These are phyloP conservation scores for Bostrychus sinensis DNA, from an alignment of 2,113 vertebrate genomes.

Conservation along the genomic window DNA sequence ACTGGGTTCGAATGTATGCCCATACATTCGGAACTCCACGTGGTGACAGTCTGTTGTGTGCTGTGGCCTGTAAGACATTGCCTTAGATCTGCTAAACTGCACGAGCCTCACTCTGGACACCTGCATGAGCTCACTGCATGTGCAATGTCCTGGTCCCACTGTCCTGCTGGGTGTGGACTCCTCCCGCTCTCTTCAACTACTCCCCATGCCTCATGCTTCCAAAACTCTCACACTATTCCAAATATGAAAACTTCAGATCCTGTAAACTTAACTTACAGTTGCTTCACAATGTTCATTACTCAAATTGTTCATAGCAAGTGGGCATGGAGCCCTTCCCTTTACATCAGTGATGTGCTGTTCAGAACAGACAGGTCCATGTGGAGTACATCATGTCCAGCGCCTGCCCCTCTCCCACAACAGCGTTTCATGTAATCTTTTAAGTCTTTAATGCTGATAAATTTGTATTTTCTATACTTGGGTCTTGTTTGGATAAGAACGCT, in stretches of 20 bases:
- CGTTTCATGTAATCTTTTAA: constrained; percentile 19
- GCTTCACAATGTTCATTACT: not conserved
- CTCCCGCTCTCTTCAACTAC: too few species aligned
- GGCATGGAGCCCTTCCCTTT: constrained; percentile 8
- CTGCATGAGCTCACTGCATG: too few species aligned
- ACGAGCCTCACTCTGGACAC: too few species aligned
- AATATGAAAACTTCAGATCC: not conserved
- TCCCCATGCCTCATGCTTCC: not conserved
- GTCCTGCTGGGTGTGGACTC: not conserved
- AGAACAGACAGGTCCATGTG: too few species aligned
- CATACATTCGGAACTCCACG: constrained; percentile 67
- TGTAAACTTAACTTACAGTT: not conserved
- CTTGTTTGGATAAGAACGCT: constrained; percentile 37
- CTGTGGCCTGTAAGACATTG: not conserved
- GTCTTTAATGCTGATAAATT: constrained; percentile 5
- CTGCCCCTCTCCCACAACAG: constrained; percentile 18
- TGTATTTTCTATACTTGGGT: constrained; percentile 21
- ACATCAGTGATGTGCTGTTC: not conserved
- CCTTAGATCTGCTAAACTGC: not conserved
- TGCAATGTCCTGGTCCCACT: too few species aligned
- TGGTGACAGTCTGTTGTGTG: constrained; percentile 14
- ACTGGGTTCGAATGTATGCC: constrained; percentile 69
- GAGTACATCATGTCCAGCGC: constrained; percentile 4
- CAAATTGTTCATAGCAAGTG: not conserved
- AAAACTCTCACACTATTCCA: not conserved